These are phyloP conservation scores for Cygnus olor DNA, from an alignment of 2,797 vertebrate genomes.

Conservation along the genomic window DNA sequence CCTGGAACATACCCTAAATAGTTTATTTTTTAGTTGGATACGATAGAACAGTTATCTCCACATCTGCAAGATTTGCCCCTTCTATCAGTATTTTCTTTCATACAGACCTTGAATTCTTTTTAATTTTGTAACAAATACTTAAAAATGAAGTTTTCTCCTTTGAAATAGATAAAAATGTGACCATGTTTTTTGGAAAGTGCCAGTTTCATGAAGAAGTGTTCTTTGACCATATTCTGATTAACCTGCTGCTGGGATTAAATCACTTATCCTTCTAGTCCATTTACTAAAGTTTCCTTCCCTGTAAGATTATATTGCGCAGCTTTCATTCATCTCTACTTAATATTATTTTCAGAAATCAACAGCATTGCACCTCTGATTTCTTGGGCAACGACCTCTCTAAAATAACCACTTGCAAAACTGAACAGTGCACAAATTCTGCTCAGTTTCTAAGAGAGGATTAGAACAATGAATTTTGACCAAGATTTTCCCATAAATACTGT, in stretches of 20 bases:
- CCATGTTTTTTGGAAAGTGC: background rate
- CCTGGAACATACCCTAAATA: background rate
- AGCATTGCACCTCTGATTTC: background rate
- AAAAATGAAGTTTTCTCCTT: background rate
- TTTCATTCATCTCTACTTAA: background rate
- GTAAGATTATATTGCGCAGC: background rate
- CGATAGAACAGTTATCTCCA: background rate
- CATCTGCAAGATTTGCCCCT: background rate
- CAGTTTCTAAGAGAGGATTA: background rate
- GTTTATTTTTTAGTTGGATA: background rate
- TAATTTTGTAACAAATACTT: background rate
- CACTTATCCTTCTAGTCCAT: background rate
- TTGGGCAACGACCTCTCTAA: background rate
- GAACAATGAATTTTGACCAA: background rate
- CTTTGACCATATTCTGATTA: background rate
- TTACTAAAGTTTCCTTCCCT: background rate
- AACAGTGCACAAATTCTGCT: background rate
- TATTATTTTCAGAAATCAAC: background rate
- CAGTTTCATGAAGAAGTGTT: background rate
- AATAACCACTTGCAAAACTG: background rate
- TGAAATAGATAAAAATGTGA: background rate
- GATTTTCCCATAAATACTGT: background rate
- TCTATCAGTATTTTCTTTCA: background rate
- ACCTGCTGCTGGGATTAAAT: background rate
- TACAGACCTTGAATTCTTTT: background rate